Evolutionary conservation across 2,113 vertebrate genomes (phyloP), one percentile per base, ranked within the genome.

Genomic region (Aviceda subcristata): DNA sequence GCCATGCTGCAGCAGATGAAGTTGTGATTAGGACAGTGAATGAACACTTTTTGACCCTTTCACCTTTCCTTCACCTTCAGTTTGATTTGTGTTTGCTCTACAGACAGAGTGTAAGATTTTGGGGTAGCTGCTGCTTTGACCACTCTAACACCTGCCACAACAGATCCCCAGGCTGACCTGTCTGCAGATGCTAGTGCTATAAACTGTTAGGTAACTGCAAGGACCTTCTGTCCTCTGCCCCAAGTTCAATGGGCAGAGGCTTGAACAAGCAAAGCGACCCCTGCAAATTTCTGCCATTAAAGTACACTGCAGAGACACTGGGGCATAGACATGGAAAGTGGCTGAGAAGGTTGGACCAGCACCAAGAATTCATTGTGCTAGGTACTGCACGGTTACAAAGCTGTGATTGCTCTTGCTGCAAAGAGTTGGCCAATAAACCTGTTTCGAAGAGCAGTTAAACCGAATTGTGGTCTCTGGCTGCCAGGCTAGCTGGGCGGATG

Each of bases 301-400:
- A 53, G 27, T 59, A 53, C 16, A 26, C 19, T 3, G 9, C 32
- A 45, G 8, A 36, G 19, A 36, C 38, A 12, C 9, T 1, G 17
- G 10, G 34, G 9, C 59, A 32, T 0, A 59, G 45, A 55, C 55
- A 43, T 0, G 3, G 21, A 38, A 69, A 62, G 16, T 0, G 0
- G 10, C 23, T 22, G 45, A 84, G 38, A 41, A 21, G 4, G 38
- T 20, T 57, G 32, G 13, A 53, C 18, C 39, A 53, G 60, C 68
- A 74, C 18, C 13, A 43, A 21, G 11, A 69, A 60, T 32, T 64
- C 24, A 9, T 11, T 10, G 19, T 6, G 24, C 12, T 23, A 36
- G 24, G 36, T 5, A 8, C 79, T 16, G 9, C 7, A 36, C 0
- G 3, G 26, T 30, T 19, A 48, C 45, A 87, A 48, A 56, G 26